Evolutionary conservation across 2,888 invertebrate genomes (phyloP).

Genomic region (Pseudeuparius sepicola): DNA sequence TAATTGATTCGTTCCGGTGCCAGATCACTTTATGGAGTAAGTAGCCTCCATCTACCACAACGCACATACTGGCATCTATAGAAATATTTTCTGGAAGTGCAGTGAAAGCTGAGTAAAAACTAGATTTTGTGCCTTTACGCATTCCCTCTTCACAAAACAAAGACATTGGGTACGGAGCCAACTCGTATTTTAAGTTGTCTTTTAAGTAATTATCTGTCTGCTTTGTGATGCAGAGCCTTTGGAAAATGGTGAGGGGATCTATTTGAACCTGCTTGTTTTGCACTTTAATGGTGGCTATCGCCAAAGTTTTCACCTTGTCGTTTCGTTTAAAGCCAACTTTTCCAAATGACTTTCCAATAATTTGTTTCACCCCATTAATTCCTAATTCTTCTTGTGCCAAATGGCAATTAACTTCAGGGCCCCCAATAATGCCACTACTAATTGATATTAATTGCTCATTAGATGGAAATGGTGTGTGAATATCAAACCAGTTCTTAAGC

Average conservation of each 20-base stretch:
- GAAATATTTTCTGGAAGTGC: too few relatives aligned
- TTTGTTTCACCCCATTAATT: conserved; percentile 1
- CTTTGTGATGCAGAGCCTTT: too few relatives aligned
- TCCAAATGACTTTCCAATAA: too few relatives aligned
- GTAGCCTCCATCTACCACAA: too few relatives aligned
- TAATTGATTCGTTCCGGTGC: too few relatives aligned
- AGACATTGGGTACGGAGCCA: not conserved
- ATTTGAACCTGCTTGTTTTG: conserved; percentile 1
- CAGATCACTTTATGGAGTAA: too few relatives aligned
- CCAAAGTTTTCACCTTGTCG: not conserved
- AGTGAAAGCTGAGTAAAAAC: too few relatives aligned
- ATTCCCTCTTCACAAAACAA: conserved; percentile 2
- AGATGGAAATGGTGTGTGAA: conserved; percentile 2
- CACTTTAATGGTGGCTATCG: too few relatives aligned
- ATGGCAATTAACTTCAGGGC: not conserved
- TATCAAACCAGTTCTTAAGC: conserved; percentile 1
- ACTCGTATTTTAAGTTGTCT: too few relatives aligned
- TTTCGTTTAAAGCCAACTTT: not conserved
- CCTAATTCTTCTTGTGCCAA: conserved; percentile 2
- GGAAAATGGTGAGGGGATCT: conserved; percentile 3
- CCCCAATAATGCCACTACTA: conserved; percentile 2
- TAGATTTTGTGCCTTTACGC: not conserved
- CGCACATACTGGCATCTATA: conserved; percentile 2
- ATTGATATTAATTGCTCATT: not conserved
- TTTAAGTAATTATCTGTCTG: too few relatives aligned